Evolutionary conservation across 2,113 vertebrate species (phyloP).

Genomic region (Jaculus jaculus): DNA sequence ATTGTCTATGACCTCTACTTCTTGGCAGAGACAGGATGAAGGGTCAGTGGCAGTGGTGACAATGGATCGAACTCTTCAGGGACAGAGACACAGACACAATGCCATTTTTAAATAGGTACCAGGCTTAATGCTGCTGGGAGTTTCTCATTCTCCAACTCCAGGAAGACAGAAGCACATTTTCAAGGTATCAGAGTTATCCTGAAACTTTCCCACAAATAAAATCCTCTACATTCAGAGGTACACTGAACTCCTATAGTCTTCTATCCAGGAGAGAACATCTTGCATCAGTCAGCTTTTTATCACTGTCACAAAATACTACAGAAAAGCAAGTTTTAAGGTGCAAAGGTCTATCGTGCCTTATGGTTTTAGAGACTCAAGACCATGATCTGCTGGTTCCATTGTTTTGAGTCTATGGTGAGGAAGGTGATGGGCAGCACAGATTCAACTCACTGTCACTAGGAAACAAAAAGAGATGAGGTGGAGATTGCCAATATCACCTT

Average conservation of each 20-base stretch:
- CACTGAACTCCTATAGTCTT: neutral
- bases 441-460: neutral
- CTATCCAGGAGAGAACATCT: neutral
- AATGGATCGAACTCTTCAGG: neutral
- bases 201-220: constrained; percentile 20
- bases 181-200: neutral
- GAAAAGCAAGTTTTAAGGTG: neutral
- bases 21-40: neutral
- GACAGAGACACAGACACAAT: neutral
- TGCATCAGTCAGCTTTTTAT: neutral
- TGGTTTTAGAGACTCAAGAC: neutral
- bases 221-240: neutral
- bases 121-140: neutral
- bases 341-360: neutral
- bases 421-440: neutral
- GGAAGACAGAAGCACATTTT: neutral
- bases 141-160: neutral
- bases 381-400: neutral
- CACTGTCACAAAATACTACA: neutral
- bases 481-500: neutral
- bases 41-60: no score
- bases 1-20: neutral
- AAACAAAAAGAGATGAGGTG: neutral
- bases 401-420: neutral
- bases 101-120: neutral